Percentiles rank a stretch among this genome's conserved stretches.
Conservation (phyloP, 2,888 invertebrate genomes). For the Limenitis camilla region DNA sequence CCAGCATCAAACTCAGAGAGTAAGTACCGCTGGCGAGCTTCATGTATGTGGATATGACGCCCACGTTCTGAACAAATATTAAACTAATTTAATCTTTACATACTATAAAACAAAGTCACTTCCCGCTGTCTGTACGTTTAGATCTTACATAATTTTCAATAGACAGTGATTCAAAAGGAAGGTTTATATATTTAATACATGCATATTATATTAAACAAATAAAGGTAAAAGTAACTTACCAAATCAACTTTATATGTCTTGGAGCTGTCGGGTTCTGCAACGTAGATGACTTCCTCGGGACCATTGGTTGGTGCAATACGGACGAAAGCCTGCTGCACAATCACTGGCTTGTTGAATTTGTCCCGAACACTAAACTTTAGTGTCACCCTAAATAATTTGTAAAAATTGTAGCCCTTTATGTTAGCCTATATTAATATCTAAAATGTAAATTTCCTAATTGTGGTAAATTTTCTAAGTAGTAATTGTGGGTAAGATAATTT, state of each 20-base stretch:
- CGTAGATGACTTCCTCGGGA: conserved; percentile 91
- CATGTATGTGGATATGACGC: conserved; percentile 85
- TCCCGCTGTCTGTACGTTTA: too few species aligned
- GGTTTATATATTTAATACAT: too few species aligned
- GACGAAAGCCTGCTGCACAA: conserved; percentile 91
- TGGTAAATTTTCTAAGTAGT: not conserved
- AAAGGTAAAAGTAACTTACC: too few species aligned
- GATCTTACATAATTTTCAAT: too few species aligned
- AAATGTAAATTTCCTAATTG: not conserved
- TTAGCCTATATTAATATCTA: not conserved
- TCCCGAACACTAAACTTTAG: conserved; percentile 87
- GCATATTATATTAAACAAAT: too few species aligned
- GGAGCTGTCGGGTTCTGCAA: conserved; percentile 89
- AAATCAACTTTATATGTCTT: conserved; percentile 92
- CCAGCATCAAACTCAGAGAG: conserved; percentile 87
- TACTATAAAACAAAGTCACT: too few species aligned
- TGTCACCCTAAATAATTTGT: conserved; percentile 79
- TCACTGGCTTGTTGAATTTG: conserved; percentile 79
- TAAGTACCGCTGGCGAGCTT: conserved; percentile 82
- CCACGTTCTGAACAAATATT: conserved; percentile 77
- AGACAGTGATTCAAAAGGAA: too few species aligned
- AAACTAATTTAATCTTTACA: too few species aligned
- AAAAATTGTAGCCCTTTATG: too few species aligned
- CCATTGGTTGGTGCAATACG: conserved; percentile 79
- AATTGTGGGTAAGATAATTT: too few species aligned